A percentile compares a stretch with the other conserved stretches of the same genome.
phyloP scores from a whole-genome alignment of 2,888 invertebrate species.

The Branchipolynoe longqiensis region DNA sequence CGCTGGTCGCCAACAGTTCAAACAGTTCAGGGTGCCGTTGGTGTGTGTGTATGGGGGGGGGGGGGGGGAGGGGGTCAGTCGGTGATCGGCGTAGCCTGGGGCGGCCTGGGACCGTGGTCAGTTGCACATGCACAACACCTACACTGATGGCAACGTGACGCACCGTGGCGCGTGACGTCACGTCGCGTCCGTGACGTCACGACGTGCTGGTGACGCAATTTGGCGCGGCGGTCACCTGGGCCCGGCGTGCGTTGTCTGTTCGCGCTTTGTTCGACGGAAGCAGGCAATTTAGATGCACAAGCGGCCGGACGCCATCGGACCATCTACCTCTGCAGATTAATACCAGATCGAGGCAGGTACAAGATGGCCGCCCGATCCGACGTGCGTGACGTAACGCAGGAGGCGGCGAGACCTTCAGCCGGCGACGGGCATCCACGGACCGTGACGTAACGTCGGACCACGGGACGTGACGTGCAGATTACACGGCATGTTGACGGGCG shows the following conservation, averaged over 20 bases:
- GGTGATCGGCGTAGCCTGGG: not conserved
- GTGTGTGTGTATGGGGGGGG: not conserved
- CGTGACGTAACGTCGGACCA: not conserved
- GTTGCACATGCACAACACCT: not conserved
- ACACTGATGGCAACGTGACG: not conserved
- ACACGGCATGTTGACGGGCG: constrained; percentile 26
- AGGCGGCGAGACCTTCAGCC: not conserved
- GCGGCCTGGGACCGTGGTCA: not conserved
- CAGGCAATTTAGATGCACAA: constrained; percentile 51
- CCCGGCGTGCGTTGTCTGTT: not conserved
- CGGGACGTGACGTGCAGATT: constrained; percentile 34
- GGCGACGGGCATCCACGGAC: not conserved
- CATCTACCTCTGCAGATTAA: not conserved
- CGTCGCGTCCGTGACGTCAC: constrained; percentile 10
- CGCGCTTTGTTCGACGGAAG: constrained; percentile 13
- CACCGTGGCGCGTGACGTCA: constrained; percentile 3
- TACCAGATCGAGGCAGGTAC: not conserved
- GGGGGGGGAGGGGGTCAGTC: not conserved
- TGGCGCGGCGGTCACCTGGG: not conserved
- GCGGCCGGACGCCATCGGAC: not conserved
- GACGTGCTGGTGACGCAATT: constrained; percentile 40
- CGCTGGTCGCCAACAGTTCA: not conserved
- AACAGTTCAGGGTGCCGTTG: not conserved
- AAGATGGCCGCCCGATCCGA: constrained; percentile 26
- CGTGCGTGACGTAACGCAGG: not conserved